Evolutionary conservation across 2,888 invertebrate genomes (phyloP), one percentile per base, ranked within the genome.

Genomic region (Mesodorylaimus sp.): DNA sequence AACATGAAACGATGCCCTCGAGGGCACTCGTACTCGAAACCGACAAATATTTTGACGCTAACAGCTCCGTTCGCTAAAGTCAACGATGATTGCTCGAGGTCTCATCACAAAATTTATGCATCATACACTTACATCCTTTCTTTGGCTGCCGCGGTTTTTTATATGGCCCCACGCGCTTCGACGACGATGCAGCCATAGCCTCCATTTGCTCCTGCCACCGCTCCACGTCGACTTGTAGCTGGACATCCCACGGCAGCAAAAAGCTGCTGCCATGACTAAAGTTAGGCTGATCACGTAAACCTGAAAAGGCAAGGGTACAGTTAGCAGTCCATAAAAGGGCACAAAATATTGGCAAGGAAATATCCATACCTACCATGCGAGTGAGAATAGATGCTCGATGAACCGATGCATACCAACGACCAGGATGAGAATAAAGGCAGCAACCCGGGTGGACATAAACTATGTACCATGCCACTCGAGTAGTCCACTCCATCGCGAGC

Each of bases 21-120:
- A 0, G 84, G 81, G 68, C 95, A 97, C 70, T 97, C 95, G 68
- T 93, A 95, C 67, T 97, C 95, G 60, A 85, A 80, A 0, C 95
- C 95, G 50, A 95, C 79, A 68, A 89, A 89, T 59, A 88, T 81
- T 27, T 66, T 59, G 37, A 66, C 47, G 13, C 48, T 45, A 16
- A 50, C 45, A 5, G 41, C 52, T n/a, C 28, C 42, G 29, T 39
- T 42, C 5, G 16, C 36, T 50, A 24, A 29, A 50, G 48, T 16
- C 21, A 13, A 21, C 10, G 21, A 39, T 16, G 32, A 10, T 16
- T 32, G 7, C 32, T 32, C n/a, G n/a, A n/a, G n/a, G n/a, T n/a
- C n/a, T n/a, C n/a, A n/a, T n/a, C n/a, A n/a, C n/a, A n/a, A n/a
- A n/a, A n/a, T n/a, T n/a, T n/a, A n/a, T n/a, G 37, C 37, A n/a